Conservation (phyloP, 2,797 vertebrate genomes). For the Falco novaeseelandiae region DNA sequence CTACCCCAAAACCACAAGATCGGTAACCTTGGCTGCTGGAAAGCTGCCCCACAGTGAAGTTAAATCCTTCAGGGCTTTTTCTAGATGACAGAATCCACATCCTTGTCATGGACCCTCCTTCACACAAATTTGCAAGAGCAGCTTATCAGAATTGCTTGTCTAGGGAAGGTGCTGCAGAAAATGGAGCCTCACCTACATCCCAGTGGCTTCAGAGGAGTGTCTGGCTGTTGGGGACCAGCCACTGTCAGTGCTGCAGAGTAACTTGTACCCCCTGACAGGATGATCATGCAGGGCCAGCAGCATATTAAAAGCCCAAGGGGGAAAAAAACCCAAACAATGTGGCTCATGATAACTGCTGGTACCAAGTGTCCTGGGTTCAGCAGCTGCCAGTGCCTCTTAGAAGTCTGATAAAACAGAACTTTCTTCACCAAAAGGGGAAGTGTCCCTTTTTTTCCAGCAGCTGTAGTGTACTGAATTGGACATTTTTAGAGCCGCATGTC, state of each 20-base stretch:
- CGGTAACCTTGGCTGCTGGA: neutral
- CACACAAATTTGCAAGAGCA: neutral
- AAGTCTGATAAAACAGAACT: neutral
- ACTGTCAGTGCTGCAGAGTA: neutral
- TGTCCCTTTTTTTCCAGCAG: neutral
- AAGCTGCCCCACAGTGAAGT: neutral
- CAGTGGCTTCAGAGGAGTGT: neutral
- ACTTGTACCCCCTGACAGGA: neutral
- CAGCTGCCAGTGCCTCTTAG: neutral
- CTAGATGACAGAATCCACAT: neutral
- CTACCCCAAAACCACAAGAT: neutral
- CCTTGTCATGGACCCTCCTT: neutral
- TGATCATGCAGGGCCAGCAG: neutral
- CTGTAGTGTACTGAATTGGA: neutral
- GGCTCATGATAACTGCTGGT: neutral
- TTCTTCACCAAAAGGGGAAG: neutral
- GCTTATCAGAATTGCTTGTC: neutral
- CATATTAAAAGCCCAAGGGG: neutral
- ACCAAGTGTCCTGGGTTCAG: neutral
- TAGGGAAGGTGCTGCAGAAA: neutral
- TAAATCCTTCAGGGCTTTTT: neutral
- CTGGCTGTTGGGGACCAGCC: neutral
- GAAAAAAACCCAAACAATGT: accelerated
- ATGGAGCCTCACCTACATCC: neutral
- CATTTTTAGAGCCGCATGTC: neutral